phyloP scores from a whole-genome alignment of 2,888 invertebrate species.

The Nipponacmea schrenckii region DNA sequence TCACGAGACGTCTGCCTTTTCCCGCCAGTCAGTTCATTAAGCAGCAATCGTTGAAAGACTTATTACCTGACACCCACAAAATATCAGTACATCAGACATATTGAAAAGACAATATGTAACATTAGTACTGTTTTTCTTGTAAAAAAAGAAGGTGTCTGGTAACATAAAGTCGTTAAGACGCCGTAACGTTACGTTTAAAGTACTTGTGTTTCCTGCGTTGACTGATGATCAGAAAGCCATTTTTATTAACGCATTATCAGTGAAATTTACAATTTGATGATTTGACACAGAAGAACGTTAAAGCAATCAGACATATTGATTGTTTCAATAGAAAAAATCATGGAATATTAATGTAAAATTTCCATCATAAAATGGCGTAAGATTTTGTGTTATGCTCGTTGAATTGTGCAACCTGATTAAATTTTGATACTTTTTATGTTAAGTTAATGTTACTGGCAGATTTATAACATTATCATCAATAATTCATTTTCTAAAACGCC shows the following conservation, averaged over 20 bases:
- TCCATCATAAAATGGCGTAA: background rate
- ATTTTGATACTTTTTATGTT: background rate
- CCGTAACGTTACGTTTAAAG: conserved; percentile 3
- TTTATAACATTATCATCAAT: background rate
- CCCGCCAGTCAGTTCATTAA: conserved; percentile 2
- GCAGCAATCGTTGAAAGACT: conserved; percentile 2
- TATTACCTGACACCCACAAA: conserved; percentile 6
- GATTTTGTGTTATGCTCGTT: background rate
- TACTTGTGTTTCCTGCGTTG: conserved; percentile 8
- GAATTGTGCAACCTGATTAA: background rate
- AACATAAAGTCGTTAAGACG: conserved; percentile 1
- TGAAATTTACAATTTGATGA: conserved; percentile 18
- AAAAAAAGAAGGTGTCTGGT: background rate
- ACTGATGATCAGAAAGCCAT: conserved; percentile 2
- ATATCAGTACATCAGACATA: background rate
- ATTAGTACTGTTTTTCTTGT: background rate
- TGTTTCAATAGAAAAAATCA: background rate
- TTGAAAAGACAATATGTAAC: background rate
- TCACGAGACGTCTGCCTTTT: conserved; percentile 3
- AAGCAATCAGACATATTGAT: background rate
- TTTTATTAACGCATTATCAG: conserved; percentile 13
- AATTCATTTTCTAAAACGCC: background rate
- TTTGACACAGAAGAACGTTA: background rate
- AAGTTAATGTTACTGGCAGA: background rate
- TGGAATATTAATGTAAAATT: conserved; percentile 1